Evolutionary conservation across 2,797 vertebrate species (phyloP).

Genomic region (Eospalax fontanierii): DNA sequence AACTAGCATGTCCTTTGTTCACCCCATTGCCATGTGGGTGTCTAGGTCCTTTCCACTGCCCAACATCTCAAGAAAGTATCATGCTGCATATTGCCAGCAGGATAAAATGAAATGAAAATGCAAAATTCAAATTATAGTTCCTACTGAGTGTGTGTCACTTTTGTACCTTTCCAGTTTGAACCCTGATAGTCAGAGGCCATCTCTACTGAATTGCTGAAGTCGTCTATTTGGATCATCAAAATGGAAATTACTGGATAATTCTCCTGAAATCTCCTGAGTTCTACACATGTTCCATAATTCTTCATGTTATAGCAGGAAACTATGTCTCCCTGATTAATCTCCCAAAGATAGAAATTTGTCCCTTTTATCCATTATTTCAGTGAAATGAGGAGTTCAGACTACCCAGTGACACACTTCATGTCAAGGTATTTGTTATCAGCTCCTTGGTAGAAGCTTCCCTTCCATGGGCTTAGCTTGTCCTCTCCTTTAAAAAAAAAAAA

Average conservation of each 20-base stretch:
- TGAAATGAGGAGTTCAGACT: neutral
- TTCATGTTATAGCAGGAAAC: neutral
- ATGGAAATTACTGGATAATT: slow-evolving; percentile 23
- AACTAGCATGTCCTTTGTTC: too few relatives aligned
- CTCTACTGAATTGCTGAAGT: slow-evolving; percentile 29
- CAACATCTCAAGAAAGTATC: neutral
- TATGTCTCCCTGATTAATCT: neutral
- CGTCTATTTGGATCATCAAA: neutral
- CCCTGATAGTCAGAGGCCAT: neutral
- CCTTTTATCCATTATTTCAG: neutral
- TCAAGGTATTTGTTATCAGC: neutral
- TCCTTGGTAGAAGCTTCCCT: neutral
- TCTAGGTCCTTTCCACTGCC: too few relatives aligned
- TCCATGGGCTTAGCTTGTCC: neutral
- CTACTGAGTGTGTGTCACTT: neutral
- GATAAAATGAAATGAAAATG: neutral
- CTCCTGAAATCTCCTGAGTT: neutral
- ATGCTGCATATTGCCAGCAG: neutral
- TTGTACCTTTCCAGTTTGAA: neutral
- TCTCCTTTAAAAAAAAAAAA: too few relatives aligned
- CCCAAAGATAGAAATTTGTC: neutral
- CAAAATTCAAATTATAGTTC: neutral
- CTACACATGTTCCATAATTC: neutral
- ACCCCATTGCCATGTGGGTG: too few relatives aligned
- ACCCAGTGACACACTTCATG: neutral